Base-by-base conservation (phyloP, 2,797 vertebrate genomes). In the Geotria australis region DNA sequence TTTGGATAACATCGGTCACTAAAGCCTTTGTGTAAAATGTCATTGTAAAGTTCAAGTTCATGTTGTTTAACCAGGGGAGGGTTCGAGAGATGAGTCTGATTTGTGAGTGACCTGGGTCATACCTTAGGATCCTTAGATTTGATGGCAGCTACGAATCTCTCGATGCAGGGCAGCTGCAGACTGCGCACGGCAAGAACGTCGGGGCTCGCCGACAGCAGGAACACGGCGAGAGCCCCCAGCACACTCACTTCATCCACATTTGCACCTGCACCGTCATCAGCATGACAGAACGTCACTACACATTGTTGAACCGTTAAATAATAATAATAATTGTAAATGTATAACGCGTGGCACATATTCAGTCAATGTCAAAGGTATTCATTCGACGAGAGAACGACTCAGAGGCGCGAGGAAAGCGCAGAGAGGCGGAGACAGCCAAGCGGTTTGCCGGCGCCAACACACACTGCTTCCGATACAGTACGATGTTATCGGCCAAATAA, bases 51-150 rank as follows among this genome's bases (percentile, higher is more conserved):
- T n/a, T n/a, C n/a, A n/a, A n/a, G n/a, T n/a, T n/a, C n/a, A n/a
- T n/a, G n/a, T n/a, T n/a, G n/a, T 24, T 3, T 24, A 24, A 24
- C 15, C 15, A 24, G 49, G 15, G 12, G 12, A 12, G 12, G n/a
- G n/a, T 51, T 55, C 51, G 51, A 55, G n/a, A 55, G n/a, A n/a
- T n/a, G 55, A n/a, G 3, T 9, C 10, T 45, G 3, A 10, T 9
- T 8, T 15, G 47, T 46, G 48, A 51, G 57, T 45, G 48, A 6
- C 8, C 9, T 6, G 12, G 38, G 10, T 9, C 5, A 64, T 75
- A 96, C 88, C 83, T 72, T 77, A 10, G 89, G 80, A 64, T 96
- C 85, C 63, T 70, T 73, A 56, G 86, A 98, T 71, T 80, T 82
- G 61, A 96, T 72, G 56, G 79, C 82, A 12, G 74, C 80, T 68